Evolutionary conservation across 2,888 invertebrate species (phyloP).

Genomic region (Troilus luridus): DNA sequence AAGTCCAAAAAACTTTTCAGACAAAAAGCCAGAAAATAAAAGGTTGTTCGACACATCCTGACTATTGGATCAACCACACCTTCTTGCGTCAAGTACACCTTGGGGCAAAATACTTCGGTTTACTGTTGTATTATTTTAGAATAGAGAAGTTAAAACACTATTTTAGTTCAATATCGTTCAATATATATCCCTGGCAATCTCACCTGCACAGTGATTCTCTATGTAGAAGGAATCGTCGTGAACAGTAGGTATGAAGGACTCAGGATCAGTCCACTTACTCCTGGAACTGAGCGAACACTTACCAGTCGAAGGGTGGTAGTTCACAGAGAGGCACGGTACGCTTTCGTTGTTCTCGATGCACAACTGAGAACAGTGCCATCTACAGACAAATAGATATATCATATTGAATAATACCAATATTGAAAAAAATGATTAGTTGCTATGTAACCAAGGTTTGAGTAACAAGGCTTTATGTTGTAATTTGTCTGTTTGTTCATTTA

Average conservation of each 20-base stretch:
- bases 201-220: constrained; percentile 83
- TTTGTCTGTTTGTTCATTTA: too few species aligned
- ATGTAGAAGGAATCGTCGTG: constrained; percentile 85
- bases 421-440: not conserved
- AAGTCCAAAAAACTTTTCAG: too few species aligned
- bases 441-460: not conserved
- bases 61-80: too few species aligned
- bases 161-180: too few species aligned
- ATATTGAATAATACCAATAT: not conserved
- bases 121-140: too few species aligned
- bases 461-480: not conserved
- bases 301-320: constrained; percentile 69
- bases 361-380: constrained; percentile 76
- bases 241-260: constrained; percentile 80
- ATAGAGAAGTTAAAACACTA: too few species aligned
- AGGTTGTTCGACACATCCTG: too few species aligned
- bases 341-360: constrained; percentile 67
- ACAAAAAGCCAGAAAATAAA: too few species aligned
- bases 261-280: constrained; percentile 82
- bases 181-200: not conserved
- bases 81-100: too few species aligned
- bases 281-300: constrained; percentile 81
- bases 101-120: too few species aligned
- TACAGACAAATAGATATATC: constrained; percentile 8
- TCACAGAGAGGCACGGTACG: constrained; percentile 72